These are phyloP conservation scores for Chrysoperla carnea DNA, from an alignment of 1,140 invertebrate species.

Conservation along the genomic window DNA sequence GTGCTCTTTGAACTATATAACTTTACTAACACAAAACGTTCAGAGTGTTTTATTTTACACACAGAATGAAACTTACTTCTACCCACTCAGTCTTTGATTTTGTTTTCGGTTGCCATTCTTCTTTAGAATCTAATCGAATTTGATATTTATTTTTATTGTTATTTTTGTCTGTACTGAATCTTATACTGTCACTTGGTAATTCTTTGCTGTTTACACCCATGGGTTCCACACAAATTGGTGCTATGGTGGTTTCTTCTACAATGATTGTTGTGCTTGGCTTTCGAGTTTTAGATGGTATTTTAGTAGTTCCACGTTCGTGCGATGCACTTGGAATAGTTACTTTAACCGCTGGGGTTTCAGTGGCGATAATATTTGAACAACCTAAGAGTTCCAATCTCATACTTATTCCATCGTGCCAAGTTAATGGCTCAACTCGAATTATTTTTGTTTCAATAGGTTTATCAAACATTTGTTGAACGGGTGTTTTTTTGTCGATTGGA, in stretches of 20 bases:
- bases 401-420: slow-evolving; percentile 58
- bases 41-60: neutral
- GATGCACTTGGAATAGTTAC: slow-evolving; percentile 2
- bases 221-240: slow-evolving; percentile 32
- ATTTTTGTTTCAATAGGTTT: slow-evolving; percentile 52
- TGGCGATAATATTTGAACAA: slow-evolving; percentile 31
- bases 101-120: slow-evolving; percentile 38
- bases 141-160: slow-evolving; percentile 16
- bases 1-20: no score
- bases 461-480: slow-evolving; percentile 42
- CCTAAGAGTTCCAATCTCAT: slow-evolving; percentile 58
- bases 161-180: slow-evolving; percentile 19
- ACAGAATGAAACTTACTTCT: slow-evolving; percentile 21
- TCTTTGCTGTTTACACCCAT: slow-evolving; percentile 42
- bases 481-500: slow-evolving; percentile 37
- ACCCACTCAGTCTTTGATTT: slow-evolving; percentile 45
- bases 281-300: neutral
- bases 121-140: slow-evolving; percentile 24
- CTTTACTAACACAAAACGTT: no score
- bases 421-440: slow-evolving; percentile 47
- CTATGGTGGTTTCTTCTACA: neutral
- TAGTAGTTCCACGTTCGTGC: slow-evolving; percentile 3
- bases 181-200: slow-evolving; percentile 36
- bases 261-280: neutral
- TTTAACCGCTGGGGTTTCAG: slow-evolving; percentile 10